Evolutionary conservation across 2,888 invertebrate genomes (phyloP).

Genomic region (Rhogogaster chlorosoma): DNA sequence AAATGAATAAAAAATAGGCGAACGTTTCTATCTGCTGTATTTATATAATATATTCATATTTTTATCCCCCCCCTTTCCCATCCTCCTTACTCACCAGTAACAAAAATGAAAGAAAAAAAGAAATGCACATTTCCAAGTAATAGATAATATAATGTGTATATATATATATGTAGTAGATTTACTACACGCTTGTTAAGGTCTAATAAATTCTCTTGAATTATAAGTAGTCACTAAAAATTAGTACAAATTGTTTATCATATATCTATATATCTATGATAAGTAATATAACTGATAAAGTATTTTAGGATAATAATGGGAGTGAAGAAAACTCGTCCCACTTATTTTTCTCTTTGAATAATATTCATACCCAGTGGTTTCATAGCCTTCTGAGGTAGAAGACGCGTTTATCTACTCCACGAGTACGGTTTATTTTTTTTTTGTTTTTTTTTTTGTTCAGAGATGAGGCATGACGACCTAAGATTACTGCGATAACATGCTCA

Average conservation of each 20-base stretch:
- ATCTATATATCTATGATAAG: not conserved
- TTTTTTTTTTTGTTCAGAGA: not conserved
- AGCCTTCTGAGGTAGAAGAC: not conserved
- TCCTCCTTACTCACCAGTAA: not conserved
- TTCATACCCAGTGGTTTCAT: not conserved
- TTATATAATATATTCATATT: not conserved
- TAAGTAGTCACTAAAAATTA: not conserved
- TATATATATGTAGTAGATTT: not conserved
- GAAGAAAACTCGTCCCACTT: not conserved
- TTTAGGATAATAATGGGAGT: not conserved
- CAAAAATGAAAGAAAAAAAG: not conserved
- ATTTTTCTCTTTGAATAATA: not conserved
- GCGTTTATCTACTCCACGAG: not conserved
- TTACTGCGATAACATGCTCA: not conserved
- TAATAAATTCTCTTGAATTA: constrained; percentile 38
- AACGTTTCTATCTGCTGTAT: not conserved
- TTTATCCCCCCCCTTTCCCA: not conserved
- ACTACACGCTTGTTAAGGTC: constrained; percentile 7
- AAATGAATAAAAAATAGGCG: not conserved
- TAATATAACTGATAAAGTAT: not conserved
- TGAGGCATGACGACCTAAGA: not conserved
- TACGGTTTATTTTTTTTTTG: too few species aligned
- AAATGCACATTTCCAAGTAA: not conserved
- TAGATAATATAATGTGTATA: constrained; percentile 3
- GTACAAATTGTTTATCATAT: not conserved